Base-by-base conservation (phyloP, 2,888 invertebrate species). In the Luffia ferchaultella region DNA sequence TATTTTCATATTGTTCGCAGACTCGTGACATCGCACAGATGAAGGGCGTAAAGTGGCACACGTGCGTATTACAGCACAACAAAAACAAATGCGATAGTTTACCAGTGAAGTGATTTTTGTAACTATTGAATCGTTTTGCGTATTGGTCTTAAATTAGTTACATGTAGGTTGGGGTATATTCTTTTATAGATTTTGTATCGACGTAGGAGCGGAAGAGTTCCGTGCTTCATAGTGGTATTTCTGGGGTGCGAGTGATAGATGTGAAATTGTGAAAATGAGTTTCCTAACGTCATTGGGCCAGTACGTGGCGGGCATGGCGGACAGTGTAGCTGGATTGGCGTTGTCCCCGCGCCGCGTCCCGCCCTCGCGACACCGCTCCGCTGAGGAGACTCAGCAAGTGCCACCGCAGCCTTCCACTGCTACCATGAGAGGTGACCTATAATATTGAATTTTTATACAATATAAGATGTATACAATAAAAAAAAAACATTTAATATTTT, bases 211-310 rank as follows among this genome's bases (percentile, higher is more conserved):
- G n/a, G n/a, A n/a, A n/a, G n/a, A n/a, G n/a, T n/a, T n/a, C n/a
- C n/a, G n/a, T n/a, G n/a, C n/a, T n/a, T n/a, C n/a, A n/a, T n/a
- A n/a, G n/a, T n/a, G n/a, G n/a, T n/a, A n/a, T n/a, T n/a, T n/a
- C n/a, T n/a, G n/a, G n/a, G n/a, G n/a, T n/a, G n/a, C n/a, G n/a
- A n/a, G n/a, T n/a, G n/a, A n/a, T n/a, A n/a, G n/a, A n/a, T n/a
- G n/a, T n/a, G 58, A 58, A 52, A 57, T 57, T 20, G 16, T 53
- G 57, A 62, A 50, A 53, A 94, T 94, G 94, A 94, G 93, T 86
- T 94, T 94, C 85, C 89, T 94, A 73, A 90, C 91, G 71, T 92
- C 93, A 42, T 78, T 94, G 62, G 92, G 93, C 64, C 93, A 94
- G 75, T 93, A 93, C 73, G 93, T 94, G 70, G 93, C 90, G 65